Base-by-base conservation (phyloP, 23 tunicate species). In the Halocynthia aurantium region DNA sequence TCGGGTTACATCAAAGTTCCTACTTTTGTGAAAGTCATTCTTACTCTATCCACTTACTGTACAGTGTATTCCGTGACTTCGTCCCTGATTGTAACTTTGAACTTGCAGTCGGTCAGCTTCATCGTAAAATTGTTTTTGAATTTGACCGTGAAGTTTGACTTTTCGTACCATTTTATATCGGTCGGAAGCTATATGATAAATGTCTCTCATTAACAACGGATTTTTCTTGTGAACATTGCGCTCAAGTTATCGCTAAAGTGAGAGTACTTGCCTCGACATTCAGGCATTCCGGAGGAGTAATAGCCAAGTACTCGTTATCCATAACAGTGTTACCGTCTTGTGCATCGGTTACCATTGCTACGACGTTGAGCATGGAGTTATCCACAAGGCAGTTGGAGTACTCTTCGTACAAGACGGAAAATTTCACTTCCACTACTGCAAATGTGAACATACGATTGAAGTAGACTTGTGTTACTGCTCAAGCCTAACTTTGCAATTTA, bases 101-200 rank as follows among this genome's bases (percentile, higher is more conserved):
- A 53, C 21, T 8, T 53, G 19, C 66, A 62, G 57, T 74, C 56
- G 57, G 62, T 74, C 22, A 74, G 62, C 19, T 62, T 74, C 64
- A 74, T 13, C 51, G 78, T 55, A 18, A 74, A 56, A 22, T 74
- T 74, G 78, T 74, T 74, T 49, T 74, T 64, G 62, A 74, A 74
- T 20, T 19, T 54, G 78, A 74, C 63, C 40, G 55, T 53, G 57
- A 74, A 74, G 4, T 74, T 52, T 8, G 78, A 51, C 8, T 20
- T 64, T 2, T 8, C 56, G 44, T 31, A 31, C 44, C 44, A 31
- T 31, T 31, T 31, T 31, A 31, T 31, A 31, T 31, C 44, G 44
- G 44, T 31, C 44, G 44, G 44, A 31, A 31, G 44, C 44, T 31
- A 31, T 31, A 31, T 31, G 44, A 31, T 31, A 31, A 31, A 31